Evolutionary conservation across 2,888 invertebrate genomes (phyloP), one percentile per base, ranked within the genome.

Genomic region (Gandaritis pyraliata): DNA sequence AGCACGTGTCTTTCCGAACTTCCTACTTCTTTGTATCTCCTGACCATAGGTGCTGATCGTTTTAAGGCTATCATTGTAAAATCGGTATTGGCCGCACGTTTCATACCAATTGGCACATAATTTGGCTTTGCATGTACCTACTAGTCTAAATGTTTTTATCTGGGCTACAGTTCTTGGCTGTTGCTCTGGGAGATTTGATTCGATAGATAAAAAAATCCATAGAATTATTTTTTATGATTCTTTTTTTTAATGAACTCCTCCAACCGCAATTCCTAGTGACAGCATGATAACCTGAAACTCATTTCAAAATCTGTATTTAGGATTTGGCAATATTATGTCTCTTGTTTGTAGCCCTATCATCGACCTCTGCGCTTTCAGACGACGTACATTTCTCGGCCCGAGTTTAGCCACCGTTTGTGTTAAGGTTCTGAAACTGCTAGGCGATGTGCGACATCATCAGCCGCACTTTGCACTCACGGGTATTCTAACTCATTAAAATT

Each of bases 1-100:
- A 52, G 64, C 72, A 72, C 72, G 71, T 72, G 72, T 70, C 65
- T 46, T 63, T 51, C 55, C 56, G 46, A 59, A 72, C 76, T 77
- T 78, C 75, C 75, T 75, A 69, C 74, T 82, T 78, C 77, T 77
- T 78, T 72, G 73, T 75, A 72, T 72, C 59, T 62, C 59, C 62
- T 67, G 70, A 70, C 69, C 61, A 68, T 72, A 63, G 72, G 68
- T 64, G 65, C 69, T 59, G 56, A 2, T 8, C 74, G 78, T 76
- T 69, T 72, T 74, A 81, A 79, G 63, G 65, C 57, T 67, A 66
- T 62, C 65, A 57, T 55, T 53, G 50, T 54, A 45, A 51, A 55
- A 56, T 69, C 61, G 50, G 54, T 60, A 69, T 65, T 66, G 56
- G 36, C 18, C 50, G 60, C 71, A 71, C 71, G 71, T 65, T 60